Evolutionary conservation across 2,113 vertebrate genomes (phyloP), one percentile per base, ranked within the genome.

Genomic region (Crypturellus undulatus): DNA sequence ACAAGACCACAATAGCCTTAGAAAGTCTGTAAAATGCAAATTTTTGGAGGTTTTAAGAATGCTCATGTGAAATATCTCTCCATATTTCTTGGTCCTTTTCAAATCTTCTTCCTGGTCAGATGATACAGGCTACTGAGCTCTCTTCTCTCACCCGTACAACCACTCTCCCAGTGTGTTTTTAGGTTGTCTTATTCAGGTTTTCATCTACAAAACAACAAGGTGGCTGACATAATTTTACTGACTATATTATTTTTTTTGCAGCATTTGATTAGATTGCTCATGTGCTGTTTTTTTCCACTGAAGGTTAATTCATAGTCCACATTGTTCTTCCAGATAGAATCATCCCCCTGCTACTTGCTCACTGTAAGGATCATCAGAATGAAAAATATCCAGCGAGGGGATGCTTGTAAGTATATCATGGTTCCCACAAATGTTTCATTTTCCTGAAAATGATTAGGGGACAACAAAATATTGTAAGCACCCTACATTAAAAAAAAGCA

Each of bases 281-380:
- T 84, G 70, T 64, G 15, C 25, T 20, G 7, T 42, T 76, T 42
- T 76, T 72, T 38, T 17, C 45, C 26, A 34, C 34, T 30, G 77
- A 91, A 58, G 14, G 7, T 56, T 90, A 56, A 84, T 62, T 63
- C 8, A n/a, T 63, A 62, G 4, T 19, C 51, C 81, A 11, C 87
- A 9, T 40, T 54, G 2, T 94, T 93, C 12, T 89, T 47, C 36
- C 88, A 98, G 96, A 80, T 95, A 54, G 90, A 69, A 77, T 92
- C 68, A 22, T 98, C 93, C 94, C 97, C 97, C 51, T 98, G 98
- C 86, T 96, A 97, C 58, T 72, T 98, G 58, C 83, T 98, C 70
- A 97, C 97, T 0, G 97, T 98, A 54, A 96, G 93, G 84, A 34
- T 98, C 79, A 97, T 98, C 49, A 82, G 96, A 28, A 98, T 98